Evolutionary conservation across 2,113 vertebrate species (phyloP).

Genomic region (Oxyruncus cristatus): DNA sequence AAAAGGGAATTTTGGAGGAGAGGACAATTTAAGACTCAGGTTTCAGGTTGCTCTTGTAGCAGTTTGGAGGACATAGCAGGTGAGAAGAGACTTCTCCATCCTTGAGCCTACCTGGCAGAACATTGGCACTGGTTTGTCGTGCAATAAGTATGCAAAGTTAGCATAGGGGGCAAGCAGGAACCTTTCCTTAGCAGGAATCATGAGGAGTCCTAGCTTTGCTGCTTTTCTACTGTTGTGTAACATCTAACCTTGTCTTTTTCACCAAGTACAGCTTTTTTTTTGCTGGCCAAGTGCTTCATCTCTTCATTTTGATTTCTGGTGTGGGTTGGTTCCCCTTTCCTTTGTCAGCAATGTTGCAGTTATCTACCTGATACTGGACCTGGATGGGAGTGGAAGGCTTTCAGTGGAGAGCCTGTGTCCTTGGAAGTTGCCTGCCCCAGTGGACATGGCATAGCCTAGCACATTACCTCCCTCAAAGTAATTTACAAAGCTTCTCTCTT

Average conservation of each 20-base stretch:
- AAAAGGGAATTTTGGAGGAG: background rate
- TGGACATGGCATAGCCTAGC: background rate
- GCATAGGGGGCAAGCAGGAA: background rate
- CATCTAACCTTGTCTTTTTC: background rate
- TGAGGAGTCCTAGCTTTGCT: background rate
- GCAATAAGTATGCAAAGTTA: background rate
- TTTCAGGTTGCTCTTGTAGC: background rate
- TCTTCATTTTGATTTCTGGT: background rate
- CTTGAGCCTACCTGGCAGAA: background rate
- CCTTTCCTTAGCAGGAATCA: background rate
- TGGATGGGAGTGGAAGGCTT: background rate
- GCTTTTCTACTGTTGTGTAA: background rate
- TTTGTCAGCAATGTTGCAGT: background rate
- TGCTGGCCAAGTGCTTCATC: background rate
- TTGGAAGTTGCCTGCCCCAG: background rate
- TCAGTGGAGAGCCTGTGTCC: background rate
- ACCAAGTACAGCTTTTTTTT: background rate
- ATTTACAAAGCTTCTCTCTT: background rate
- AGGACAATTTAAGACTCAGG: background rate
- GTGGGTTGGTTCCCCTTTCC: background rate
- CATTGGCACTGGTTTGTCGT: background rate
- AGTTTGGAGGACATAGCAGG: background rate
- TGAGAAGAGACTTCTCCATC: background rate
- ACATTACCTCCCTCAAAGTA: background rate
- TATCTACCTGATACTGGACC: background rate